Evolutionary conservation across 2,113 vertebrate species (phyloP).

Genomic region (Donacobius atricapilla): DNA sequence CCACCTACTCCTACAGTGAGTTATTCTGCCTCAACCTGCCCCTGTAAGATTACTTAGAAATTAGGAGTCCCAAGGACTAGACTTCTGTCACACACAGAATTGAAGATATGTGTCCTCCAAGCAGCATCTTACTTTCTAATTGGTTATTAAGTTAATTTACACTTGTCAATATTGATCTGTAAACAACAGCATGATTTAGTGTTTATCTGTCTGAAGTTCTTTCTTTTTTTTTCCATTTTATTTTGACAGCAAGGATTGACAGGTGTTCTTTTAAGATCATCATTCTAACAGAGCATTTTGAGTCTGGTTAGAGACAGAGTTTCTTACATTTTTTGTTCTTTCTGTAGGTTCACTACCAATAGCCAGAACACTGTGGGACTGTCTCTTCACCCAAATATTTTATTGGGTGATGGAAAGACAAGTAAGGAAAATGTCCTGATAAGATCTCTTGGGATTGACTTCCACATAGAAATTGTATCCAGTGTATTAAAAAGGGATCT

Average conservation of each 20-base stretch:
- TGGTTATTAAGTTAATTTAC: neutral
- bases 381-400: neutral
- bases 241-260: neutral
- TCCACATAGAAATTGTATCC: neutral
- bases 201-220: neutral
- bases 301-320: neutral
- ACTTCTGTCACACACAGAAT: neutral
- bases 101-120: neutral
- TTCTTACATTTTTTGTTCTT: accelerated
- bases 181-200: neutral
- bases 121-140: neutral
- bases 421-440: neutral
- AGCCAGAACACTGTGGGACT: neutral
- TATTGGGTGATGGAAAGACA: neutral
- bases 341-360: neutral
- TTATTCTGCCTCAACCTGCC: neutral
- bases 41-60: neutral
- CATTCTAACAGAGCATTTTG: neutral
- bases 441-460: neutral
- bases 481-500: neutral
- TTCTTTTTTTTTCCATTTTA: neutral
- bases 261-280: neutral
- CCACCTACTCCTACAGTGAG: neutral
- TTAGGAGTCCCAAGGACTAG: neutral
- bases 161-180: neutral